Percentiles rank a stretch among this genome's conserved stretches.
phyloP scores from a whole-genome alignment of 2,113 vertebrate genomes.

The Apodemus sylvaticus region DNA sequence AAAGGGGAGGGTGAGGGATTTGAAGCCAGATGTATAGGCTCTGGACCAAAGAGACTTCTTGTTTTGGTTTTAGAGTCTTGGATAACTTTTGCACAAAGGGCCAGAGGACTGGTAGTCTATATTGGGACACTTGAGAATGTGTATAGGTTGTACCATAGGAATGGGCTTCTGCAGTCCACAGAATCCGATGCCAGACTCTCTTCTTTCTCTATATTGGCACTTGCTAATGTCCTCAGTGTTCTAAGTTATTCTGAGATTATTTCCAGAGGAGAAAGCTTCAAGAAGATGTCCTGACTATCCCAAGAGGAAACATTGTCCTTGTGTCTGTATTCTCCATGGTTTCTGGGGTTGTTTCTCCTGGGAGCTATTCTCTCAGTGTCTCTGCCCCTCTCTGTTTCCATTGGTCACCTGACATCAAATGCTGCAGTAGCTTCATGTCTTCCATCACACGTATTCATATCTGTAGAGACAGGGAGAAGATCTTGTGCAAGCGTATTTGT shows the following conservation, averaged over 20 bases:
- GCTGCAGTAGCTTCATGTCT: not conserved
- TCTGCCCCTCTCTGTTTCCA: not conserved
- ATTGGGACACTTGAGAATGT: fast-evolving
- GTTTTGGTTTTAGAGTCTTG: constrained; percentile 31
- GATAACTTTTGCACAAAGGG: not conserved
- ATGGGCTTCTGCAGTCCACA: not conserved
- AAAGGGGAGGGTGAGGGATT: constrained; percentile 59
- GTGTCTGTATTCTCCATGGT: not conserved
- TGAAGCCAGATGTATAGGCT: not conserved
- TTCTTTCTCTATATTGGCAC: not conserved
- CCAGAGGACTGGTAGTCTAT: fast-evolving
- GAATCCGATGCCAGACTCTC: not conserved
- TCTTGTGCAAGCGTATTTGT: not conserved
- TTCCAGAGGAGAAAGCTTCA: not conserved
- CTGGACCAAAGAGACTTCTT: not conserved
- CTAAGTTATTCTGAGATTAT: not conserved
- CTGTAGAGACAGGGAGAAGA: not conserved
- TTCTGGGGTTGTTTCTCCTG: not conserved
- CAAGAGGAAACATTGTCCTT: not conserved
- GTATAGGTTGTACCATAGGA: no score
- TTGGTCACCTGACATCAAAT: not conserved
- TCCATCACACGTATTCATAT: not conserved
- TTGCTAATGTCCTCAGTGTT: not conserved
- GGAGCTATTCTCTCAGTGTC: not conserved
- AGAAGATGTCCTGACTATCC: not conserved